Conservation (phyloP, 30 jellyfish, hydroid and myxozoan genomes). For the Aurelia sp. region DNA sequence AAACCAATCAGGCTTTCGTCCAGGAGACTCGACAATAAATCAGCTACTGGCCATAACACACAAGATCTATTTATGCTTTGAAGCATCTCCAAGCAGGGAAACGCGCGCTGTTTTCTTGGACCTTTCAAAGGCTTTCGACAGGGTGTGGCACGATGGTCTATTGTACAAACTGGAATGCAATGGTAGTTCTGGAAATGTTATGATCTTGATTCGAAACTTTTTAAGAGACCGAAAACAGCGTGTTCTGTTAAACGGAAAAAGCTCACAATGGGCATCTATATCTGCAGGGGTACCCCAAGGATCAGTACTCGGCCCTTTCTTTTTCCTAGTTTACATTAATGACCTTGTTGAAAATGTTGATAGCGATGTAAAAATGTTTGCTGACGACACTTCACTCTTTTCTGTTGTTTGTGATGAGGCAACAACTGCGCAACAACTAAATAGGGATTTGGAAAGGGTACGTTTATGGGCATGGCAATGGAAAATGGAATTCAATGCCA, state of each 20-base stretch:
- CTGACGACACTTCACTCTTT: slow-evolving; percentile 7
- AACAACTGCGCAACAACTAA: slow-evolving; percentile 1
- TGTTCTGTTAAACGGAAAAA: not conserved
- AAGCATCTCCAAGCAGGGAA: no score
- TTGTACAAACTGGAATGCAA: not conserved
- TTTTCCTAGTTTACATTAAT: not conserved
- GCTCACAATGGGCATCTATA: slow-evolving; percentile 43
- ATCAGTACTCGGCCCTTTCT: slow-evolving; percentile 40
- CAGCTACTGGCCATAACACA: no score
- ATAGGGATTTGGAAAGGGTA: not conserved
- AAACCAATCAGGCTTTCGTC: no score
- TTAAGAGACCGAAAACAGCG: slow-evolving; percentile 9
- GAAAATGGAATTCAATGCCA: slow-evolving; percentile 17
- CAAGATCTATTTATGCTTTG: no score
- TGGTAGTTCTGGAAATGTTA: not conserved
- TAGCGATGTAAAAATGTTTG: slow-evolving; percentile 29
- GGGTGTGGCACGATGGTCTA: no score
- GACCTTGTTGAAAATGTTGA: slow-evolving; percentile 12
- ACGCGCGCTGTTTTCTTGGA: no score
- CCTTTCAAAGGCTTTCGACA: no score
- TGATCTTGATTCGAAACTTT: slow-evolving; percentile 4
- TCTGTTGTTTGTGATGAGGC: slow-evolving; percentile 1
- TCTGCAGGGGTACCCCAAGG: slow-evolving; percentile 52
- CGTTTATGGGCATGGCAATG: slow-evolving; percentile 16
- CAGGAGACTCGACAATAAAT: no score